Base-by-base conservation (phyloP, 2,113 vertebrate genomes). In the Urocitellus parryii region DNA sequence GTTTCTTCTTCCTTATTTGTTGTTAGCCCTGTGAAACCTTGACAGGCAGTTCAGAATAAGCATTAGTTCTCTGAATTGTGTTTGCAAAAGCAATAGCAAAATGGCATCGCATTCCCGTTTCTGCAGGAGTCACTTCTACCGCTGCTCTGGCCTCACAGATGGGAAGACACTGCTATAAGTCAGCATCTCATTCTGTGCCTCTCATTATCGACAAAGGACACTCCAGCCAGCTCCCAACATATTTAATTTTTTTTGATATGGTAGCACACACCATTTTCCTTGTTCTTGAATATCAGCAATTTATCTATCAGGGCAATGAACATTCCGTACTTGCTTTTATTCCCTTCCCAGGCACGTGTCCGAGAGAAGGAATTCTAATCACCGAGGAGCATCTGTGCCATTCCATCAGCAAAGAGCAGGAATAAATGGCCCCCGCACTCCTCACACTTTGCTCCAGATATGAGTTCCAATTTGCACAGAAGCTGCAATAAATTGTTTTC, bases 401-500 rank as follows among this genome's bases (percentile, higher is more conserved):
- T 88, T 88, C 94, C 74, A 80, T 95, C 93, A 97, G 73, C 0
- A 0, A 93, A 70, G 37, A 93, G 32, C 79, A 65, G 91, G 82
- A 94, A 97, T 95, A 96, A 96, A 94, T 94, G 93, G 96, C 89
- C 88, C 89, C 83, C 82, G 91, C 76, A 86, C 78, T 91, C 73
- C 93, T 95, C 95, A 97, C 89, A 29, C 89, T 73, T 96, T 88
- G 45, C 86, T 92, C 93, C 70, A 95, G 93, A 96, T 90, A 91
- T 20, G 67, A 93, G 91, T 87, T 97, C 95, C 90, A 90, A 70
- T 97, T 97, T 96, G 88, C 67, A 74, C 27, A 67, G 79, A 97
- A 89, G 86, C 90, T 97, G 89, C 91, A 95, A 97, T 96, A 95
- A 94, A 97, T 97, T 93, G 91, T 95, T 96, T 96, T 96, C 91